Base-by-base conservation (phyloP, 2,113 vertebrate genomes). In the Solea senegalensis region DNA sequence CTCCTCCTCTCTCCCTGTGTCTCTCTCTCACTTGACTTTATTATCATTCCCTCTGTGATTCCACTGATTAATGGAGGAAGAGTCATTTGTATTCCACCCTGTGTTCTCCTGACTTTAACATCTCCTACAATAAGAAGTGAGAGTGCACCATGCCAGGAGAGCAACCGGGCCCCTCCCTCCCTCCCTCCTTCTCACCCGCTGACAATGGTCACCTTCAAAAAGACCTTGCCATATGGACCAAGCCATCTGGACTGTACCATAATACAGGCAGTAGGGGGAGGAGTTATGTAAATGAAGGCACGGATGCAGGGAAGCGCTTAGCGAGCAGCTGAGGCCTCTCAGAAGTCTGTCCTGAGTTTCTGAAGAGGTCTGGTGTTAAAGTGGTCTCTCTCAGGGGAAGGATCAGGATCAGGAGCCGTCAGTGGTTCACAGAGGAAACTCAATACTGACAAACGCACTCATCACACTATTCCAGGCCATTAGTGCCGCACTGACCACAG, bases 211-310 rank as follows among this genome's bases (percentile, higher is more conserved):
- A 90, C 87, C 89, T 89, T 91, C 74, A 87, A 62, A 84, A 87
- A 60, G 76, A 80, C 83, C 83, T 86, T 86, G 83, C 87, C 89
- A 90, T 90, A 88, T 89, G 86, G 85, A 21, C 80, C 63, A 21
- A 57, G 54, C 86, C 89, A 88, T 90, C 89, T 90, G 89, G 90
- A 85, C 80, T 78, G 86, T 89, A 87, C 84, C 87, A 87, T 69
- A 51, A 84, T 81, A 71, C 55, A 64, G 65, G 61, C 58, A 63
- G 69, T 27, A 72, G 39, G 14, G 40, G 15, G 57, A 63, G 12
- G 45, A 48, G 9, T 10, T 14, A 11, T 1, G 45, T 4, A 6
- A 52, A 57, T 81, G 12, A 74, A 62, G 41, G 12, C 16, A 68
- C 7, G 21, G 27, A 67, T 48, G 48, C 53, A 74, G 74, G 28